Evolutionary conservation across 2,888 invertebrate genomes (phyloP).

Genomic region (Sepiola atlantica): DNA sequence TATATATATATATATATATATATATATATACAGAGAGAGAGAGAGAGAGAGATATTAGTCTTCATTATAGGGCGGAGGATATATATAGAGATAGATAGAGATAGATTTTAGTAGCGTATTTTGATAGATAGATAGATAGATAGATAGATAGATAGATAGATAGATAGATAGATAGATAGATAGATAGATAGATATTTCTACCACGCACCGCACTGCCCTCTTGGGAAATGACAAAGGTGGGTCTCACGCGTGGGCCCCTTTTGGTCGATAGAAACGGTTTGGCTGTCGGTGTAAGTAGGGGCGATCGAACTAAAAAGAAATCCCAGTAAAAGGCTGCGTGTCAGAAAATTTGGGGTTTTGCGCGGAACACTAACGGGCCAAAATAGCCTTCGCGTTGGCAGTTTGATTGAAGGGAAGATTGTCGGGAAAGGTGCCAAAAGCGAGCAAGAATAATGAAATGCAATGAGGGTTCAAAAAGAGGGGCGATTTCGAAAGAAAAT

Average conservation of each 20-base stretch:
- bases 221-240: neutral
- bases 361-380: neutral
- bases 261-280: neutral
- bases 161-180: conserved; percentile 32
- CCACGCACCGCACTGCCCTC: neutral
- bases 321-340: neutral
- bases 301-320: neutral
- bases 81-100: too few species aligned
- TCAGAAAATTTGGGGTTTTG: neutral
- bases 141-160: neutral
- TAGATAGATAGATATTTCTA: too few species aligned
- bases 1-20: too few species aligned
- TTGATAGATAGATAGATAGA: neutral
- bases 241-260: neutral
- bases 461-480: neutral
- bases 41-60: too few species aligned
- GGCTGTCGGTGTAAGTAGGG: neutral
- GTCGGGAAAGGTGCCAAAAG: neutral
- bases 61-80: too few species aligned
- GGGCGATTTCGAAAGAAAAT: neutral
- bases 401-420: neutral
- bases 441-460: neutral
- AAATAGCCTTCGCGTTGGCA: neutral
- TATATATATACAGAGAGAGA: too few species aligned
- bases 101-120: too few species aligned